Conservation (phyloP, 2,797 vertebrate genomes). For the Podargus strigoides region DNA sequence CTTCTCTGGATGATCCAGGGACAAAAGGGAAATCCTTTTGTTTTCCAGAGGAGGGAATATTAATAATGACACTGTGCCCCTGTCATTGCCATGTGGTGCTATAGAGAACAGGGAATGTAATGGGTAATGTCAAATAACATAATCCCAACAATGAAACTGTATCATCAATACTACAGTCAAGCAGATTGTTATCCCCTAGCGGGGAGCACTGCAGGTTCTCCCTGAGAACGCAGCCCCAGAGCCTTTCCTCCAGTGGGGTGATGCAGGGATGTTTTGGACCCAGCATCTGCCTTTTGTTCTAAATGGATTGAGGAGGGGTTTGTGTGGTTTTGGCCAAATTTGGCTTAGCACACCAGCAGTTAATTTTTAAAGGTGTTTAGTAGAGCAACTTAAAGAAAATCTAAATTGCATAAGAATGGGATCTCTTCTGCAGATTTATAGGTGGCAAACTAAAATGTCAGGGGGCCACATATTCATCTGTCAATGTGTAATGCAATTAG, state of each 20-base stretch:
- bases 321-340: too few relatives aligned
- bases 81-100: not conserved
- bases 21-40: not conserved
- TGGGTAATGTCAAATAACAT: not conserved
- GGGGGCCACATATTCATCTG: slow-evolving; percentile 60
- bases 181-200: not conserved
- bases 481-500: slow-evolving; percentile 72
- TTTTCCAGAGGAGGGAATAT: not conserved
- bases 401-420: slow-evolving; percentile 21
- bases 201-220: not conserved
- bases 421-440: slow-evolving; percentile 6
- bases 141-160: not conserved
- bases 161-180: not conserved
- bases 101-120: not conserved
- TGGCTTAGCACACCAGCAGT: not conserved
- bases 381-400: not conserved
- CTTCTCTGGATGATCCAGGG: not conserved
- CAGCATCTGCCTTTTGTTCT: too few relatives aligned
- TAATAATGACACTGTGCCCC: not conserved
- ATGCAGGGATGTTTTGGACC: too few relatives aligned
- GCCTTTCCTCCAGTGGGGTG: too few relatives aligned
- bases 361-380: slow-evolving; percentile 27
- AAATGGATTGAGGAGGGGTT: too few relatives aligned
- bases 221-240: not conserved
- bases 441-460: slow-evolving; percentile 61